Percentiles rank a stretch among this genome's conserved stretches.
Conservation (phyloP, 2,797 vertebrate genomes). For the Galago senegalensis region DNA sequence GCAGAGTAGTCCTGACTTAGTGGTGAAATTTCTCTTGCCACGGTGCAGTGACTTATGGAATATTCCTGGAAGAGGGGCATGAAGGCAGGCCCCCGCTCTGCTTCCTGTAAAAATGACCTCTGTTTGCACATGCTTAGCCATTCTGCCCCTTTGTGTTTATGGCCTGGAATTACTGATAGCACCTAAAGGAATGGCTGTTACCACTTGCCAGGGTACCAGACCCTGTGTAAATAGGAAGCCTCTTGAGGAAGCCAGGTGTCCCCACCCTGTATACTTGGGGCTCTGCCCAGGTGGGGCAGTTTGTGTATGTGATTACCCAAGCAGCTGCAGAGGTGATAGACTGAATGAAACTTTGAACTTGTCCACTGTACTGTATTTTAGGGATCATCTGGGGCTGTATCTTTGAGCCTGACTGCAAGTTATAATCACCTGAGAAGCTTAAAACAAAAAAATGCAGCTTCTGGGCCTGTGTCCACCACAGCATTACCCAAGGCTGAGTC, state of each 20-base stretch:
- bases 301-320: background rate
- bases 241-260: background rate
- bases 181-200: background rate
- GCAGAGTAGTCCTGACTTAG: background rate
- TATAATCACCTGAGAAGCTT: background rate
- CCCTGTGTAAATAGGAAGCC: background rate
- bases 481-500: background rate
- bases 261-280: background rate
- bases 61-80: background rate
- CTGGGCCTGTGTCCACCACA: background rate
- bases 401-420: background rate
- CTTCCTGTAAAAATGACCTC: background rate
- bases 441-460: background rate
- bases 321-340: background rate
- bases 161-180: background rate
- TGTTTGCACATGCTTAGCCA: background rate
- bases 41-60: slow-evolving; percentile 3
- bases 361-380: background rate
- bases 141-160: slow-evolving; percentile 16
- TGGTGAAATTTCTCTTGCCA: background rate
- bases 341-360: slow-evolving; percentile 2
- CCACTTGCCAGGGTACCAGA: background rate
- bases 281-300: background rate
- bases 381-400: background rate
- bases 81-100: background rate